Evolutionary conservation across 2,797 vertebrate genomes (phyloP), one percentile per base, ranked within the genome.

Genomic region (Miichthys miiuy): DNA sequence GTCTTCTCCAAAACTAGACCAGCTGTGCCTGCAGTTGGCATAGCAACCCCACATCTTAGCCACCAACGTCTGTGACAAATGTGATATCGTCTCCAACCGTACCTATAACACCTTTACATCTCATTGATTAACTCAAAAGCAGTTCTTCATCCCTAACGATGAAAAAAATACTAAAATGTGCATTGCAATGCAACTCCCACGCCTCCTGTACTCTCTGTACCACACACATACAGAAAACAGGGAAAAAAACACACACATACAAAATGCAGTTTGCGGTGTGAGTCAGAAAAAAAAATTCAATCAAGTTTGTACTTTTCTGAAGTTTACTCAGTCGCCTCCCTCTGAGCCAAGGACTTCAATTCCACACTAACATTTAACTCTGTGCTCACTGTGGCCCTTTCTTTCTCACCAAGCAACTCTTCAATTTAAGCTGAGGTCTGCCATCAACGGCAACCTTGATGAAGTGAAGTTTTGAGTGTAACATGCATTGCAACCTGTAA

Each of bases 11-110:
- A 60, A 81, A 73, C 68, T 34, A 65, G 79, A 81, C 74, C 84
- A 84, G 84, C 79, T 89, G 83, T 77, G 81, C 42, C 78, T 82
- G 68, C 1, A 6, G 92, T 92, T 88, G 88, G 77, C 89, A 92
- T 91, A 41, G 90, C 88, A 92, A 93, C 90, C 54, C 55, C 55
- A 61, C 65, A 81, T 87, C 72, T 52, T 5, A 17, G 65, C 74
- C 60, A 68, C 62, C 25, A 2, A 21, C 18, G 38, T 62, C 67
- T 75, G 58, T 48, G 58, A 58, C 63, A 78, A 82, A 72, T 20
- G 21, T 50, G 51, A 73, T 47, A 67, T 46, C 0, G 7, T 80
- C 58, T 87, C 54, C 44, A 71, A 54, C 61, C 52, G 34, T 25
- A 46, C 68, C 48, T 27, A 56, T 72, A 75, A 79, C 81, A 84